Evolutionary conservation across 2,113 vertebrate genomes (phyloP), one percentile per base, ranked within the genome.

Genomic region (Forbesichthys agassizii): DNA sequence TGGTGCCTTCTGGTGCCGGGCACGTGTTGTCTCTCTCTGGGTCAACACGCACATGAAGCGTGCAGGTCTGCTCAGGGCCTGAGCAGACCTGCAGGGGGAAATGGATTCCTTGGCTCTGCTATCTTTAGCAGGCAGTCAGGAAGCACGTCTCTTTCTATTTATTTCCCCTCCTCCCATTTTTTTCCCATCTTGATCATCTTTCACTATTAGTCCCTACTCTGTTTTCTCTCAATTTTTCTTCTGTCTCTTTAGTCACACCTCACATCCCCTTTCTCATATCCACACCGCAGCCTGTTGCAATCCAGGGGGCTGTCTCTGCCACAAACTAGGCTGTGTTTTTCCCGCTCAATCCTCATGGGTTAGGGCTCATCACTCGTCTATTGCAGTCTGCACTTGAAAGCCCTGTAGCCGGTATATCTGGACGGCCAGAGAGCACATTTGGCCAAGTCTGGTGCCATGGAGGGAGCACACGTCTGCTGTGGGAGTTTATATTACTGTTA

Each of bases 21-120:
- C 88, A 89, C 80, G 71, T 91, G 86, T 90, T 82, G 83, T 81
- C 66, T 78, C 68, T 84, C 85, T 64, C 63, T 52, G 77, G 76
- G 78, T 75, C 73, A 82, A 77, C 3, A 42, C 58, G 64, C 85
- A 73, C 72, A 80, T 77, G 73, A 60, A 8, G 51, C 74, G 16
- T 16, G 16, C 16, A 16, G 16, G 16, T 16, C 16, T 16, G 16
- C 16, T 16, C 69, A 58, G 72, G 71, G 66, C 78, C 81, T 54
- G 59, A 79, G 80, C 33, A 20, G 69, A 53, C 64, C 70, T 55
- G 9, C 60, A 60, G 74, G 65, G 58, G 10, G 69, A 91, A 88
- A 90, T 90, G 66, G 76, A 85, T 90, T 89, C 66, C 75, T 55
- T 68, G 79, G 69, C 74, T 79, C 61, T 65, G 14, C 53, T 36